A percentile compares a stretch with the other conserved stretches of the same genome.
phyloP scores from a whole-genome alignment of 2,797 vertebrate genomes.

The Rhinoraja longicauda region DNA sequence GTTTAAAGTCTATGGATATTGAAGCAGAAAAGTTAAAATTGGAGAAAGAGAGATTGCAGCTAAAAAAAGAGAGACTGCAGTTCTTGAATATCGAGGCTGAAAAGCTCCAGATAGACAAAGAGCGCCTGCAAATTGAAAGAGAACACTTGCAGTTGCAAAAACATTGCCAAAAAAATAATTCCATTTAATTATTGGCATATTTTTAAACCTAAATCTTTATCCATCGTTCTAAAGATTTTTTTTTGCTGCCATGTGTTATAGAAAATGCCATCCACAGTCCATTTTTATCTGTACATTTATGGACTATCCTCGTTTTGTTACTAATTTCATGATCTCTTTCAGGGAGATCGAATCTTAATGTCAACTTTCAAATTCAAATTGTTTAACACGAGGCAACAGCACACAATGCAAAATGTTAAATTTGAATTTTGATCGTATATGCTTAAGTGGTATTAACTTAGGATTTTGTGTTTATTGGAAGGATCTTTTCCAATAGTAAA shows the following conservation, averaged over 20 bases:
- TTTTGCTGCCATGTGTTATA: background rate
- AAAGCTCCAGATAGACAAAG: slow-evolving; percentile 84
- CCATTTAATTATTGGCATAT: background rate
- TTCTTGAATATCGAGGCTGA: slow-evolving; percentile 83
- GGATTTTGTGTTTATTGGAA: background rate
- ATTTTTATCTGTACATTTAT: slow-evolving; percentile 12
- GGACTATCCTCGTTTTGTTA: background rate
- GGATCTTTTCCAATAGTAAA: background rate
- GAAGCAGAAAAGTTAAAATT: slow-evolving; percentile 80
- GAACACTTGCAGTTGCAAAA: slow-evolving; percentile 78
- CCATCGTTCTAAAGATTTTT: background rate
- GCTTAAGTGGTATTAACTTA: background rate
- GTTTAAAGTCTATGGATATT: slow-evolving; percentile 67
- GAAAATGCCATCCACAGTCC: background rate
- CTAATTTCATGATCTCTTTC: background rate
- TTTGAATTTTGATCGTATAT: background rate
- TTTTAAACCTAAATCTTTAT: background rate
- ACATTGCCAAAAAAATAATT: slow-evolving; percentile 55
- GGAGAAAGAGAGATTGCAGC: slow-evolving; percentile 79
- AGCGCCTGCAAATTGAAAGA: slow-evolving; percentile 84
- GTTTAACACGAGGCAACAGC: background rate
- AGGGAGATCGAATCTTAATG: background rate
- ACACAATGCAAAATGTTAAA: background rate
- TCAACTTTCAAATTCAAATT: background rate
- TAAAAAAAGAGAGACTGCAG: slow-evolving; percentile 85